These are phyloP conservation scores for Pyrrhosoma nymphula DNA, from an alignment of 2,888 invertebrate genomes.

Conservation along the genomic window DNA sequence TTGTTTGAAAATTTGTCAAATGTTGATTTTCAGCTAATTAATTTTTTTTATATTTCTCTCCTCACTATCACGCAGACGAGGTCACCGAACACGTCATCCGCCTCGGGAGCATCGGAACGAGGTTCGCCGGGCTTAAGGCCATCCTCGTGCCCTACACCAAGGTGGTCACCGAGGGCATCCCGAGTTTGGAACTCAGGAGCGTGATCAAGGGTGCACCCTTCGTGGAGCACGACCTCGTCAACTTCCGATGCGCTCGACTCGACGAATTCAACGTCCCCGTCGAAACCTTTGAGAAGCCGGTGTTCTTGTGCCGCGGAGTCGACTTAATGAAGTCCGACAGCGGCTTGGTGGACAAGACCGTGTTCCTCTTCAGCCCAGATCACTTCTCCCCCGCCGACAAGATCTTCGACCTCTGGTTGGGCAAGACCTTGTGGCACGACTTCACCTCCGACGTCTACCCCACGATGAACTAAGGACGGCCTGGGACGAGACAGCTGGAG, in stretches of 20 bases:
- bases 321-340: neutral
- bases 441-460: neutral
- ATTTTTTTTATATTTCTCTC: neutral
- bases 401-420: conserved; percentile 2
- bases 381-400: neutral
- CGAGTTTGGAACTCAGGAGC: neutral
- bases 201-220: neutral
- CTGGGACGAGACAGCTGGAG: neutral
- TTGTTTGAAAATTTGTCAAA: too few species aligned
- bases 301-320: neutral
- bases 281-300: neutral
- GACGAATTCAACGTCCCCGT: neutral
- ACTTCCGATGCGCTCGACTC: neutral
- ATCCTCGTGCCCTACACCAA: conserved; percentile 1
- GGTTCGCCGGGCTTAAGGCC: neutral
- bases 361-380: conserved; percentile 33
- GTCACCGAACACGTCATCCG: neutral
- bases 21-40: too few species aligned
- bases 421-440: neutral
- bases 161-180: neutral
- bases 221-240: neutral
- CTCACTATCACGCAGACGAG: neutral
- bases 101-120: neutral
- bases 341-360: neutral
- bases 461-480: neutral